Percentiles rank a stretch among this genome's conserved stretches.
phyloP scores from a whole-genome alignment of 2,113 vertebrate species.

The Marmota flaviventris region DNA sequence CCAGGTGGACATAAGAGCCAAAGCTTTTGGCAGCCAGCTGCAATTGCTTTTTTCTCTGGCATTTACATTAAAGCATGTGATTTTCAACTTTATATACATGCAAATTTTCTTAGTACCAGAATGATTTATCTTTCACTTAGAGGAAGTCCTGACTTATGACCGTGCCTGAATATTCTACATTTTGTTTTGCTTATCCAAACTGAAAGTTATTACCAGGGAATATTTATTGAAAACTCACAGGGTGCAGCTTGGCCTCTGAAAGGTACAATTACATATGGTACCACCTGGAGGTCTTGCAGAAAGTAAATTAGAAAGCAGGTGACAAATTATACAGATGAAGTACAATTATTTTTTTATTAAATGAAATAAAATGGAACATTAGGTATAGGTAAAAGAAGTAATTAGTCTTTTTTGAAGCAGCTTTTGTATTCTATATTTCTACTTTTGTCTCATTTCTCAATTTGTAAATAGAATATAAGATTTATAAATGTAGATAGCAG shows the following conservation, averaged over 20 bases:
- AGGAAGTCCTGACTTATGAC: conserved; percentile 57
- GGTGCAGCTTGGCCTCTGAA: not conserved
- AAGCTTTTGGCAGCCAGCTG: conserved; percentile 54
- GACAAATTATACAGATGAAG: not conserved
- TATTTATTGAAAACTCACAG: conserved; percentile 56
- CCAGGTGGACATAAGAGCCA: conserved; percentile 53
- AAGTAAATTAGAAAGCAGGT: conserved; percentile 61
- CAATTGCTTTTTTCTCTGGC: conserved; percentile 57
- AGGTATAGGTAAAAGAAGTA: not conserved
- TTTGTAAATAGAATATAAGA: not conserved
- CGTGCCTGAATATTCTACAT: conserved; percentile 53
- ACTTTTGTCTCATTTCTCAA: conserved; percentile 38
- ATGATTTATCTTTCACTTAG: conserved; percentile 70
- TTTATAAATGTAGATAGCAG: not conserved
- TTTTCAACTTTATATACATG: conserved; percentile 67
- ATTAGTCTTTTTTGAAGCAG: not conserved
- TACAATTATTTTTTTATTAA: conserved; percentile 46
- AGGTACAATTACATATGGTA: conserved; percentile 39
- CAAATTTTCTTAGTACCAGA: conserved; percentile 76
- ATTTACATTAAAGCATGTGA: conserved; percentile 30
- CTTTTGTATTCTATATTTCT: not conserved
- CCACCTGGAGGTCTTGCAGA: not conserved
- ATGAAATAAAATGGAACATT: conserved; percentile 54
- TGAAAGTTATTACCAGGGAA: conserved; percentile 62
- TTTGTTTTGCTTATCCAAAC: conserved; percentile 70